These are phyloP conservation scores for Globodera ellingtonae DNA, from an alignment of 1,140 invertebrate genomes.

Conservation along the genomic window DNA sequence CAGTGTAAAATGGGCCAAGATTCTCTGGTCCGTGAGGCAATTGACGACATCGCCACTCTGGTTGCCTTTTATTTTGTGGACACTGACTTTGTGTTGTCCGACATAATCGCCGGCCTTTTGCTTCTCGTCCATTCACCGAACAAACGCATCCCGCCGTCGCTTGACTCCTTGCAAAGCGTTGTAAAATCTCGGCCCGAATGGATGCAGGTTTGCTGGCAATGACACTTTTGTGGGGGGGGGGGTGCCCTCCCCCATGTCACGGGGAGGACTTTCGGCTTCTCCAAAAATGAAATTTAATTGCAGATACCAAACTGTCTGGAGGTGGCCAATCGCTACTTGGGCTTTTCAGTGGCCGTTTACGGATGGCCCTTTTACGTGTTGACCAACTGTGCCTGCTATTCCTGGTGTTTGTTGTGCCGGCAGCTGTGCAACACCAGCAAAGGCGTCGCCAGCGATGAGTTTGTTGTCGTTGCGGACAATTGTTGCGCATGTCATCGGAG, in stretches of 20 bases:
- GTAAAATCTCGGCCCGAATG: conserved; percentile 28
- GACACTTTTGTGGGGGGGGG: neutral
- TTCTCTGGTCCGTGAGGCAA: conserved; percentile 50
- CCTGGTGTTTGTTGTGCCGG: conserved; percentile 43
- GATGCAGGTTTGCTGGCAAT: conserved; percentile 21
- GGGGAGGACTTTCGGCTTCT: neutral
- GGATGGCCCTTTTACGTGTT: conserved; percentile 83
- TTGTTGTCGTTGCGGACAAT: conserved; percentile 80
- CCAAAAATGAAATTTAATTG: neutral
- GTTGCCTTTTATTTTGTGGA: conserved; percentile 58
- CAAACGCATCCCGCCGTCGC: conserved; percentile 25
- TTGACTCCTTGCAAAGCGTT: conserved; percentile 30
- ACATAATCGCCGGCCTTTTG: conserved; percentile 82
- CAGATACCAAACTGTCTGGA: conserved; percentile 74
- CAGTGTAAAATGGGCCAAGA: conserved; percentile 63
- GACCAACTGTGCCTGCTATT: conserved; percentile 52
- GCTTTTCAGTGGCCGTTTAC: conserved; percentile 80
- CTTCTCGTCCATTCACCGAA: conserved; percentile 70
- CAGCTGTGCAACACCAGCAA: conserved; percentile 32
- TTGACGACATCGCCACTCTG: conserved; percentile 59
- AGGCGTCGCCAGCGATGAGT: conserved; percentile 68
- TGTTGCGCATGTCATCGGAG: conserved; percentile 85
- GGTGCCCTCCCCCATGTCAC: conserved; percentile 19
- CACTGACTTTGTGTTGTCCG: conserved; percentile 80
- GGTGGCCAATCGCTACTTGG: conserved; percentile 76